Conservation (phyloP, 2,113 vertebrate species). For the Genyomyrus donnyi region DNA sequence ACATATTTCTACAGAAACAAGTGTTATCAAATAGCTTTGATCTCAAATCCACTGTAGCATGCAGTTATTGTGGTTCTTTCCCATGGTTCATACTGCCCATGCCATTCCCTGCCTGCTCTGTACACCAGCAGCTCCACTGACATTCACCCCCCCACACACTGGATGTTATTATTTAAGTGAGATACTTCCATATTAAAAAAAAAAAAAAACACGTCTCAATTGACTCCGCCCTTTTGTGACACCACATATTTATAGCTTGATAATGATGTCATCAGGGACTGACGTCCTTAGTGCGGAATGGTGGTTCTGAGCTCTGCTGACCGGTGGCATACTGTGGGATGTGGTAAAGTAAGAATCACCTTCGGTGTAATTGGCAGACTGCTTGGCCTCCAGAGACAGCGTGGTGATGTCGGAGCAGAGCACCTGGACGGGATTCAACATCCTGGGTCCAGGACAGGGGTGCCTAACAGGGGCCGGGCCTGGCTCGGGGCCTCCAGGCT, state of each 20-base stretch:
- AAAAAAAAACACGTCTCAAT: neutral
- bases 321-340: constrained; percentile 18
- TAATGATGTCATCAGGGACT: neutral
- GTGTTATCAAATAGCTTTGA: neutral
- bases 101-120: neutral
- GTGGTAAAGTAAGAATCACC: constrained; percentile 54
- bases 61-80: neutral
- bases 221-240: neutral
- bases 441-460: constrained; percentile 66
- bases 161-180: neutral
- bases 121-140: neutral
- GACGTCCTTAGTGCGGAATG: neutral
- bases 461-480: constrained; percentile 38
- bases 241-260: neutral
- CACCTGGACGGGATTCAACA: constrained; percentile 69
- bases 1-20: neutral
- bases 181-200: neutral
- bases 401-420: constrained; percentile 69
- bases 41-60: neutral
- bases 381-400: constrained; percentile 68
- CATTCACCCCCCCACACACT: neutral
- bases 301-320: neutral
- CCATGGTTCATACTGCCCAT: neutral
- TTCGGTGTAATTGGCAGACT: constrained; percentile 69
- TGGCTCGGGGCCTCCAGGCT: constrained; percentile 64